phyloP scores from a whole-genome alignment of 2,888 invertebrate genomes.

The Calliopum simillimum region DNA sequence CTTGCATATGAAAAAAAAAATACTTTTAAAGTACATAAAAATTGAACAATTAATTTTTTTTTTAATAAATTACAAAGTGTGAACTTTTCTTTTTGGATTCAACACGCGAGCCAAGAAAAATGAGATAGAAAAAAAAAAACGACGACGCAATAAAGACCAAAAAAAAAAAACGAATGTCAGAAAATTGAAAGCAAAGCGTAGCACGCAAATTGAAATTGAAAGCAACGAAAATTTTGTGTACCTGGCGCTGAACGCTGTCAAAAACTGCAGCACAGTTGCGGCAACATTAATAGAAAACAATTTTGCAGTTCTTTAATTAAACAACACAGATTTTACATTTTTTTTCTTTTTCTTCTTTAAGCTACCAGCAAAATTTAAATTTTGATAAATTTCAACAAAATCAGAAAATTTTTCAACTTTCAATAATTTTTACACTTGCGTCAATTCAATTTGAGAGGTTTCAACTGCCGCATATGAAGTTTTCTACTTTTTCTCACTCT shows the following conservation, averaged over 20 bases:
- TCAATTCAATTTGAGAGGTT: conserved; percentile 8
- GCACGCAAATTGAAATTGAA: conserved; percentile 13
- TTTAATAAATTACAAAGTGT: background rate
- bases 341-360: no score
- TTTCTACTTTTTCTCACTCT: no score
- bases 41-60: conserved; percentile 11
- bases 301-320: no score
- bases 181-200: conserved; percentile 20
- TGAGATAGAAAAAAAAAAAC: conserved; percentile 6
- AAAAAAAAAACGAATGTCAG: conserved; percentile 15
- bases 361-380: no score
- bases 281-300: no score
- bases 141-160: conserved; percentile 27
- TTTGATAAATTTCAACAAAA: no score
- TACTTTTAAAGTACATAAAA: conserved; percentile 3
- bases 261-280: conserved; percentile 15
- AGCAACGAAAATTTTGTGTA: conserved; percentile 30
- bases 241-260: conserved; percentile 23
- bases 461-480: conserved; percentile 26
- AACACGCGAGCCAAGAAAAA: background rate
- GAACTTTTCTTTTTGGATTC: background rate
- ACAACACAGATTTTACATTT: no score
- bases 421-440: conserved; percentile 20
- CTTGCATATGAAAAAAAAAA: background rate
- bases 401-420: background rate